Base-by-base conservation (phyloP, 2,797 vertebrate species). In the Hapalemur alaotrensis region DNA sequence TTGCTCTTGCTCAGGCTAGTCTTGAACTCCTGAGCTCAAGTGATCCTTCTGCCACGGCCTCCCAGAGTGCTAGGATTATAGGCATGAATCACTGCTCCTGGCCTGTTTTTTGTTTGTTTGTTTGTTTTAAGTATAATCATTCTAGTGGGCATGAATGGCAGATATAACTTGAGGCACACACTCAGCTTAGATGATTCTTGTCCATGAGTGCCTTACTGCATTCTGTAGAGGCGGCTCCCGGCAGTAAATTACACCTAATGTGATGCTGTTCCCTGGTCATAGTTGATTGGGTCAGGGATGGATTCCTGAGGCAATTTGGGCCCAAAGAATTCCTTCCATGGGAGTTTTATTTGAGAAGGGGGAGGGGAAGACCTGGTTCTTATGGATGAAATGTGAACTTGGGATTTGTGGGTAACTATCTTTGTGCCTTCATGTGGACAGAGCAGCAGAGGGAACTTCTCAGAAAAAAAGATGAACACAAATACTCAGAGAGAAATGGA, bases 271-370 rank as follows among this genome's bases (percentile, higher is more conserved):
- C n/a, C 18, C 25, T 73, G n/a, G 46, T 69, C 78, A 91, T 7
- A 82, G 61, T 59, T 81, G 61, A 92, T 46, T 88, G 85, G 43
- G 57, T 96, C n/a, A 85, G 30, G 23, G 35, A 52, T 89, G 89
- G 25, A 59, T 84, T 95, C 48, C 41, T 52, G n/a, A 82, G 79
- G 15, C 54, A 92, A 8, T 61, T 28, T 54, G 52, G 38, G 18
- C 38, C 38, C 4, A 61, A 81, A 93, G 69, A 93, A 14, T 72
- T 93, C 63, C 50, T 91, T 93, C 73, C 18, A 30, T 30, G n/a
- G 61, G 61, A 75, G 7, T 90, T 38, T 93, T 81, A 78, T 96
- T 95, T 95, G 30, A 89, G 15, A 91, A 38, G 57, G 23, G 20
- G 10, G n/a, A 18, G 23, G 52, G 41, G 35, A 69, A 91, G 11